Evolutionary conservation across 2,797 vertebrate species (phyloP).

Genomic region (Antrozous pallidus): DNA sequence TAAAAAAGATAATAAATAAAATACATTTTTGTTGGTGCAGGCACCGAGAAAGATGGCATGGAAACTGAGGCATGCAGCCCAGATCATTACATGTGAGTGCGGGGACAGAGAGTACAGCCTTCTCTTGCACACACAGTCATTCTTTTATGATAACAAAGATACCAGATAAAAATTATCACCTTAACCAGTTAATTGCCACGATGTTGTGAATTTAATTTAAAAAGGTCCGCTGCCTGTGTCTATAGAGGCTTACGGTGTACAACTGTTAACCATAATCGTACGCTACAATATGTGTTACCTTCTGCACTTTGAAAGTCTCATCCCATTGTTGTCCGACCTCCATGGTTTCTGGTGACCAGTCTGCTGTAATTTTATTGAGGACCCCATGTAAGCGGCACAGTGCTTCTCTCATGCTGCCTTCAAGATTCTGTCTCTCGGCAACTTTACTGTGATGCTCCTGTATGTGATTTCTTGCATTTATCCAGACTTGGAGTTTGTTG

Average conservation of each 20-base stretch:
- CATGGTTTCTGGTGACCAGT: not conserved
- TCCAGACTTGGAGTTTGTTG: not conserved
- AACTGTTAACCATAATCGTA: not conserved
- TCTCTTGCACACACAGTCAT: not conserved
- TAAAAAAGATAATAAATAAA: too few species aligned
- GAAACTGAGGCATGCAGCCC: not conserved
- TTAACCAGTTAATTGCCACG: too few species aligned
- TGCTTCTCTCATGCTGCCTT: not conserved
- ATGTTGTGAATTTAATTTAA: too few species aligned
- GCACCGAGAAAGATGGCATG: not conserved
- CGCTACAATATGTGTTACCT: not conserved
- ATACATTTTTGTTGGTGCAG: not conserved
- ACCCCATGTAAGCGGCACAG: not conserved
- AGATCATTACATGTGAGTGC: not conserved
- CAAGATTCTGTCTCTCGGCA: not conserved
- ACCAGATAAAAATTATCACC: not conserved
- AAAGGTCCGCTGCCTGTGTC: too few species aligned
- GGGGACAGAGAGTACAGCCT: not conserved
- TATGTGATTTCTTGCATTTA: not conserved
- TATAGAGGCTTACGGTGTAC: too few species aligned
- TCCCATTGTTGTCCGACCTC: not conserved
- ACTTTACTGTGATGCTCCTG: not conserved
- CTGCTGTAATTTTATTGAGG: not conserved
- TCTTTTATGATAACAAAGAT: not conserved
- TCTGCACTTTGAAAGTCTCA: not conserved